Base-by-base conservation (phyloP, 2,113 vertebrate species). In the Heterotis niloticus region DNA sequence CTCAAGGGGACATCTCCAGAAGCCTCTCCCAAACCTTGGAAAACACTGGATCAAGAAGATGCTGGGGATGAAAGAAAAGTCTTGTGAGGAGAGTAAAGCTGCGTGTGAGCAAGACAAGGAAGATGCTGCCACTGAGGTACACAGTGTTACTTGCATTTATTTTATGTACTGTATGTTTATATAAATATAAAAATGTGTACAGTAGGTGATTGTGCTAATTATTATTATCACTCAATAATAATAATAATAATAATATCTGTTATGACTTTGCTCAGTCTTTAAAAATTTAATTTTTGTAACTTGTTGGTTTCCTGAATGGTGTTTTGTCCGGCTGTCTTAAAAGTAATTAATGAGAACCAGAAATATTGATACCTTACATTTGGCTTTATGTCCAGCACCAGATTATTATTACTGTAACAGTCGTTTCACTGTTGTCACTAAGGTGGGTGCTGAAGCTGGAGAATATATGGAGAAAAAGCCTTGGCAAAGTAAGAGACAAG, bases 1-100 rank as follows among this genome's bases (percentile, higher is more conserved):
- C 0, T 10, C 86, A 52, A 90, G 81, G 28, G 84, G 81, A 20
- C 85, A 80, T 69, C 88, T 87, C 51, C 79, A 81, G 14, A 91
- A 84, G 81, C 26, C 85, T n/a, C 80, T 81, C 2, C 84, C 87
- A 75, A 89, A 88, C 65, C 52, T 93, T 80, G 84, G 86, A 82
- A 78, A 70, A 75, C 83, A 69, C 51, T 78, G 60, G 68, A 78
- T 71, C 0, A 78, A 88, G 76, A 90, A 88, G 76, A 73, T 64
- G 12, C 81, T 82, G 4, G 14, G 64, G 9, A 24, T 56, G 23
- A 4, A 81, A 44, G 84, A 86, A 18, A 86, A 87, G 34, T 14
- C 64, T n/a, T 79, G 56, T 57, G 85, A 82, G 9, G 10, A 51
- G 0, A n/a, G 13, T 0, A n/a, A 75, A 13, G 79, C 83, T 26